Base-by-base conservation (phyloP, 2,797 vertebrate species). In the Coregonus sp. region DNA sequence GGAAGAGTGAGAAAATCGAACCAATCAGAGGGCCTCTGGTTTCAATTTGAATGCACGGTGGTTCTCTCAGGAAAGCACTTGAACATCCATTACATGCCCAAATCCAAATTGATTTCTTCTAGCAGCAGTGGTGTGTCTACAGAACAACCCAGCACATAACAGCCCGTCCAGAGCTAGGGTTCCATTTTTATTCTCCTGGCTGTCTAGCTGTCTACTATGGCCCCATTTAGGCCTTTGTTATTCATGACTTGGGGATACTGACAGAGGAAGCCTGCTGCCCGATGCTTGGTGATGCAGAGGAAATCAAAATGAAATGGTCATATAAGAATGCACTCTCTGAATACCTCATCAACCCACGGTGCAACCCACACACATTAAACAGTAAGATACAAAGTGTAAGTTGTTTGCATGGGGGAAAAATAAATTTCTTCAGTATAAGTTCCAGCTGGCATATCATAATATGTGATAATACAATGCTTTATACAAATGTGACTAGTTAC, bases 21-120 rank as follows among this genome's bases (percentile, higher is more conserved):
- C 51, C 40, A 51, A 73, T 73, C 31, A 33, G 20, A 14, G 47
- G 31, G 70, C 35, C 12, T 54, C 25, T n/a, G n/a, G 20, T 67
- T 78, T 67, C 63, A 16, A 47, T 66, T 20, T 20, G 59, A 73
- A 31, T 29, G 29, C 72, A 47, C 54, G 1, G 50, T 61, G 59
- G 59, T 78, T 66, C 47, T 63, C 35, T 72, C 65, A 56, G 35
- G 51, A 61, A 75, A 56, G 68, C 18, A 61, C 31, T 75, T 52
- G 47, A 56, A 65, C 71, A 68, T 76, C 52, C 78, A 76, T 80
- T 80, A 80, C 51, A 66, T 68, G 71, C 35, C 65, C 74, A 80
- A 80, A 80, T 71, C 61, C 16, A 29, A 71, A 72, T 66, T 73
- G 74, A 80, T 80, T 76, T 73, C 51, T 35, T 20, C 20, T 18